Base-by-base conservation (phyloP, 2,113 vertebrate species). In the Forbesichthys papilliferus region DNA sequence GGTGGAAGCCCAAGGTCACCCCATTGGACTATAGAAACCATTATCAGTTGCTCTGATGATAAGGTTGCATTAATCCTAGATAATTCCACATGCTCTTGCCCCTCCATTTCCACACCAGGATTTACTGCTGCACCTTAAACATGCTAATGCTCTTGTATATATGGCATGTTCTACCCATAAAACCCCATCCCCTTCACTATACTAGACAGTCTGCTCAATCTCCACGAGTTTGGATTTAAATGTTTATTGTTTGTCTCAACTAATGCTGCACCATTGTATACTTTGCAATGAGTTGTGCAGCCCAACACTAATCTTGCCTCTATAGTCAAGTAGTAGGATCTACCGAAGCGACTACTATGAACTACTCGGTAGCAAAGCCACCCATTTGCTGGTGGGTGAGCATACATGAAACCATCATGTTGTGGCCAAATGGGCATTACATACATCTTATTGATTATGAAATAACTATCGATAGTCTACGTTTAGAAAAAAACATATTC, bases 111-210 rank as follows among this genome's bases (percentile, higher is more conserved):
- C 47, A 27, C 53, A 49, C 53, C 84, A 61, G 36, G 74, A 78
- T 78, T 75, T 81, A 81, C 71, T 36, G 20, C 73, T 48, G 56
- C 60, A 80, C 71, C 74, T 74, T 77, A 73, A 80, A 70, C 63
- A 80, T 74, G 70, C 68, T 80, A 83, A 80, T 77, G 61, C 71
- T 61, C 58, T 20, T 49, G 49, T 69, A 80, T 70, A 47, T 66
- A 61, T 58, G 61, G 49, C 36, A 20, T 34, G 12, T 63, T n/a
- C n/a, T 33, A 64, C 48, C 48, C 27, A 36, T 14, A 46, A 66
- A 66, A 33, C 14, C 66, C 46, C 61, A 46, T 48, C 14, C 66
- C 46, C 61, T 27, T 48, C 7, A n/a, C 5, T n/a, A n/a, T 13
- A 33, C 47, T 47, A 36, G 20, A 67, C 54, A 8, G 11, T 49